These are phyloP conservation scores for Tragopan temminckii DNA, from an alignment of 2,797 vertebrate genomes.

Conservation along the genomic window DNA sequence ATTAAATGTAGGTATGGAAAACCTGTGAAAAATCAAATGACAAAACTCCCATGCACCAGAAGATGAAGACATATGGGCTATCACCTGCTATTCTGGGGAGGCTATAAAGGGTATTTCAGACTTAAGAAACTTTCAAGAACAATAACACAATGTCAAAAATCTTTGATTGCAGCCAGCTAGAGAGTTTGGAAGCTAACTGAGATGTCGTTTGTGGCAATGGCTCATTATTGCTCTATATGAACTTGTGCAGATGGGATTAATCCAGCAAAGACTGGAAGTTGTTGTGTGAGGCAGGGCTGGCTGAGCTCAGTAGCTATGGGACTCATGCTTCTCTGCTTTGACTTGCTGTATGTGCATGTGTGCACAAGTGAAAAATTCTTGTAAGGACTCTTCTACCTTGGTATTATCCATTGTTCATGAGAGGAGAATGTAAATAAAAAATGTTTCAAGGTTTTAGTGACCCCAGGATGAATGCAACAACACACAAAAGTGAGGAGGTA, in stretches of 20 bases:
- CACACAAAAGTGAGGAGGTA: not conserved
- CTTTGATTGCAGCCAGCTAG: not conserved
- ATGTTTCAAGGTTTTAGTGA: not conserved
- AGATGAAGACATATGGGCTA: not conserved
- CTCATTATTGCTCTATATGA: conserved; percentile 46
- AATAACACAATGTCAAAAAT: not conserved
- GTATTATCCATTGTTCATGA: not conserved
- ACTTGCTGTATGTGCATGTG: not conserved
- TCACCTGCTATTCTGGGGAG: not conserved
- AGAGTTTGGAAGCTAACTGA: not conserved
- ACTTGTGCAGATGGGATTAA: not conserved
- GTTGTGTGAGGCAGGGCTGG: not conserved
- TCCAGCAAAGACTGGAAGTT: conserved; percentile 39
- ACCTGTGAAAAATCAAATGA: not conserved
- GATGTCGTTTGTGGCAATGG: not conserved
- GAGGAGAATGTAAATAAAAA: not conserved
- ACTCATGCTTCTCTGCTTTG: not conserved
- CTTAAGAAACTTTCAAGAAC: not conserved
- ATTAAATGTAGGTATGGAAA: not conserved
- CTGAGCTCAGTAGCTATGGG: not conserved
- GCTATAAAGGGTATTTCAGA: conserved; percentile 23
- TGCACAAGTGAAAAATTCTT: not conserved
- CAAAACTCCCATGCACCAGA: not conserved
- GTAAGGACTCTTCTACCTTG: not conserved
- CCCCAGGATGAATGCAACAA: not conserved